phyloP scores from a whole-genome alignment of 2,888 invertebrate species.

The Phyllotreta cruciferae region DNA sequence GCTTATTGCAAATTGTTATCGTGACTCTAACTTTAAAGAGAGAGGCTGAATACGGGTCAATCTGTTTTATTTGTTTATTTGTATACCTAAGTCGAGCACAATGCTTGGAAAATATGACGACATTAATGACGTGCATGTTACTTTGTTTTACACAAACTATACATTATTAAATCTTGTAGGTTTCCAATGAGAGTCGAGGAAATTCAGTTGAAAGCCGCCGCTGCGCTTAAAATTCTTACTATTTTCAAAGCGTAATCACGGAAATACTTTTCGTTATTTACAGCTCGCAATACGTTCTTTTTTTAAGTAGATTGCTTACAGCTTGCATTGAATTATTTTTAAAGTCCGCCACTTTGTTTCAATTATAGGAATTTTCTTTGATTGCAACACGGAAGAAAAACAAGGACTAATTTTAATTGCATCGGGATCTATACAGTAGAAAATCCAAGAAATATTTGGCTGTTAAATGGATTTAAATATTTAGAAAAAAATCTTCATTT shows the following conservation, averaged over 20 bases:
- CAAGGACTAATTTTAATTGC: too few relatives aligned
- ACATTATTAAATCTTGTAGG: too few relatives aligned
- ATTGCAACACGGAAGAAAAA: constrained; percentile 15
- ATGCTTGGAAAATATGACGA: too few relatives aligned
- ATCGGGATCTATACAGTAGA: neutral
- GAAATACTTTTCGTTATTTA: constrained; percentile 43
- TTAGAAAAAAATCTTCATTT: too few relatives aligned
- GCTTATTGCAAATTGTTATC: too few relatives aligned
- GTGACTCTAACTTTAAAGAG: too few relatives aligned
- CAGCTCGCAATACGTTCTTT: constrained; percentile 34
- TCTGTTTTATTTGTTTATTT: too few relatives aligned
- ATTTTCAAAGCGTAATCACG: constrained; percentile 50
- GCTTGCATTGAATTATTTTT: constrained; percentile 37
- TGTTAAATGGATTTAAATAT: neutral
- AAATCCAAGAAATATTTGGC: constrained; percentile 7
- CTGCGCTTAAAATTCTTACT: constrained; percentile 39
- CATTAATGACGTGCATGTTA: too few relatives aligned
- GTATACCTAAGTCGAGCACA: too few relatives aligned
- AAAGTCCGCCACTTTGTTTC: constrained; percentile 31
- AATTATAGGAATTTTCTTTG: constrained; percentile 28
- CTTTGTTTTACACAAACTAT: too few relatives aligned
- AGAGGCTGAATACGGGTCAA: too few relatives aligned
- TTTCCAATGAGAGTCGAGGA: neutral
- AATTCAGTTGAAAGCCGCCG: constrained; percentile 3
- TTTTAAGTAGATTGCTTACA: constrained; percentile 40